phyloP scores from a whole-genome alignment of 2,888 invertebrate genomes.

The Megalurothrips usitatus region DNA sequence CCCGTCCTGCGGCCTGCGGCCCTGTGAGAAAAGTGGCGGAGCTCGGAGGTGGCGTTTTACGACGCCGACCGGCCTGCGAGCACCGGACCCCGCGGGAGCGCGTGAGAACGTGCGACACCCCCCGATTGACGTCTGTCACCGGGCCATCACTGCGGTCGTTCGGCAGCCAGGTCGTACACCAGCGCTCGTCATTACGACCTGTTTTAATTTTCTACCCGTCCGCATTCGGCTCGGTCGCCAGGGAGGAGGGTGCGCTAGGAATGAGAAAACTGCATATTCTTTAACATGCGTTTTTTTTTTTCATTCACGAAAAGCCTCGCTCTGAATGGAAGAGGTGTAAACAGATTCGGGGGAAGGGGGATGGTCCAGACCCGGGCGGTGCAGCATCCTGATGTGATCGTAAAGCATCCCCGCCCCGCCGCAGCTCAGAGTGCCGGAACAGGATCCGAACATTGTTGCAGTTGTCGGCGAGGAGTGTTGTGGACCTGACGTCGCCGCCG shows the following conservation, averaged over 20 bases:
- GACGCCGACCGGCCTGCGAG: neutral
- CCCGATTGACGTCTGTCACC: neutral
- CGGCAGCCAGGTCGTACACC: too few species aligned
- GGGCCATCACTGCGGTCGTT: too few species aligned
- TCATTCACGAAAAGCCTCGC: too few species aligned
- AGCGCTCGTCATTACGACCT: too few species aligned
- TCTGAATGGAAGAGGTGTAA: too few species aligned
- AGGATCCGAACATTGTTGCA: constrained; percentile 9
- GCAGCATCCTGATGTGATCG: constrained; percentile 1
- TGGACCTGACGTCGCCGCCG: too few species aligned
- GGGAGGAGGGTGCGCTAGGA: too few species aligned
- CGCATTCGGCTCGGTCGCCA: too few species aligned
- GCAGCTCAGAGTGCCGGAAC: neutral
- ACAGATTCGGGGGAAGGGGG: neutral
- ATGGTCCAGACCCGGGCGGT: neutral
- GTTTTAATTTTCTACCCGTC: too few species aligned
- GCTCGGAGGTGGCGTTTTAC: neutral
- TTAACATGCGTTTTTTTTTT: too few species aligned
- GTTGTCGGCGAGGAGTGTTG: neutral
- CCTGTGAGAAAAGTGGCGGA: neutral
- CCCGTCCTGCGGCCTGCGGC: neutral
- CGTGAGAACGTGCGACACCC: neutral
- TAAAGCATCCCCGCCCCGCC: neutral
- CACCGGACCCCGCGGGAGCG: neutral
- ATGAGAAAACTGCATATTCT: too few species aligned